phyloP scores from a whole-genome alignment of 1,140 invertebrate species.

The Lepidurus apus region DNA sequence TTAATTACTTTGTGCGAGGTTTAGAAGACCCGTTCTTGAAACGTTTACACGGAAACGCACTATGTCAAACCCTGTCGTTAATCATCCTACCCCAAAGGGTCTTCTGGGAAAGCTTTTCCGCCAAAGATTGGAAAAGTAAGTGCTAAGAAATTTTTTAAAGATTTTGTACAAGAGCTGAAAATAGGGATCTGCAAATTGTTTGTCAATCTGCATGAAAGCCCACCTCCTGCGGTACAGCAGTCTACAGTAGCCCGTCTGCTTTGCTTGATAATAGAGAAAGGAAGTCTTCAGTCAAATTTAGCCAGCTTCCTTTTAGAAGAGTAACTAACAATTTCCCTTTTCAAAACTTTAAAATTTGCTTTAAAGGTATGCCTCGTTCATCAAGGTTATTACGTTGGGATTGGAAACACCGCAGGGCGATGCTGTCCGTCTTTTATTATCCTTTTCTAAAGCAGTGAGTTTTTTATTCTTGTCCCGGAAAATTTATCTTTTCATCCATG shows the following conservation, averaged over 20 bases:
- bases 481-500: not conserved
- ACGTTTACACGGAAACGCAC: not conserved
- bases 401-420: not conserved
- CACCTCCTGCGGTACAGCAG: not conserved
- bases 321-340: not conserved
- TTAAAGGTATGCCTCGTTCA: not conserved
- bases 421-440: not conserved
- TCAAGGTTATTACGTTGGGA: not conserved
- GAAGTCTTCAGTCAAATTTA: not conserved
- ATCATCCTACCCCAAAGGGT: not conserved
- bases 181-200: not conserved
- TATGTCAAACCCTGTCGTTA: not conserved
- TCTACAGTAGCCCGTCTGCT: not conserved
- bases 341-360: not conserved
- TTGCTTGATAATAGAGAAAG: not conserved
- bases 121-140: constrained; percentile 1
- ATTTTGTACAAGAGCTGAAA: not conserved
- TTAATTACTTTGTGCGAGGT: not conserved
- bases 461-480: not conserved
- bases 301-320: not conserved
- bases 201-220: not conserved
- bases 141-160: not conserved
- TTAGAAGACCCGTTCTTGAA: not conserved
- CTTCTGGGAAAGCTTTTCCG: constrained; percentile 10
- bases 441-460: not conserved